phyloP scores from a whole-genome alignment of 2,888 invertebrate species.

The Neoascia interrupta region DNA sequence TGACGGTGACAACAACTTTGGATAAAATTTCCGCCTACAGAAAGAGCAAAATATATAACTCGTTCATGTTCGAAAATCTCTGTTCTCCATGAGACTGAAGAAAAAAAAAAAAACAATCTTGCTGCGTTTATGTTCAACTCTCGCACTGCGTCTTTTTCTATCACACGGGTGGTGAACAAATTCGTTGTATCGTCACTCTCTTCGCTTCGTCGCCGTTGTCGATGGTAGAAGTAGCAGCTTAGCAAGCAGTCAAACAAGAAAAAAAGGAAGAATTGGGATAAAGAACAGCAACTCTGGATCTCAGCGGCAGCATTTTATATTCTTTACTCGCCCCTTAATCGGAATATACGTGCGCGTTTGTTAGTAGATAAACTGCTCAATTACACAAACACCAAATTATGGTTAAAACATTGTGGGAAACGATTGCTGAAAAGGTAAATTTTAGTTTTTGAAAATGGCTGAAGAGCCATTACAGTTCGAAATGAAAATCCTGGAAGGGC shows the following conservation, averaged over 20 bases:
- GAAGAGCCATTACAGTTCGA: conserved; percentile 48
- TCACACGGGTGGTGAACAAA: conserved; percentile 24
- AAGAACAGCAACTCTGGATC: conserved; percentile 59
- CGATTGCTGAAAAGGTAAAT: conserved; percentile 66
- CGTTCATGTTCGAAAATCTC: conserved; percentile 38
- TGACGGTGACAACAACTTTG: conserved; percentile 20
- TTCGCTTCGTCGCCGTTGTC: conserved; percentile 64
- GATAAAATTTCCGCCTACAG: conserved; percentile 17
- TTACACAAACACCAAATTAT: conserved; percentile 45
- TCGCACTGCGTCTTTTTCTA: conserved; percentile 41
- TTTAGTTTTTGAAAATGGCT: conserved; percentile 60
- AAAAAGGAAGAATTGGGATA: conserved; percentile 56
- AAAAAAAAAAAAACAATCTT: conserved; percentile 30
- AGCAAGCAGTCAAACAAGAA: conserved; percentile 41
- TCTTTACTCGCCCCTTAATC: conserved; percentile 29
- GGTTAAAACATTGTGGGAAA: conserved; percentile 64
- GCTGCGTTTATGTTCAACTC: conserved; percentile 23
- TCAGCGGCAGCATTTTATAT: conserved; percentile 43
- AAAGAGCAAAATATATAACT: conserved; percentile 38
- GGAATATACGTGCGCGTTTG: conserved; percentile 20
- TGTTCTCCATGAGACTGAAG: conserved; percentile 35
- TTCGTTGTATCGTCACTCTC: conserved; percentile 50
- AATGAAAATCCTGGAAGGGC: conserved; percentile 60
- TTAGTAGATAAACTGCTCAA: conserved; percentile 23
- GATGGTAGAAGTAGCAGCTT: conserved; percentile 60